These are phyloP conservation scores for Eueremaeus valkanovi DNA, from an alignment of 2,888 invertebrate species.

Conservation along the genomic window DNA sequence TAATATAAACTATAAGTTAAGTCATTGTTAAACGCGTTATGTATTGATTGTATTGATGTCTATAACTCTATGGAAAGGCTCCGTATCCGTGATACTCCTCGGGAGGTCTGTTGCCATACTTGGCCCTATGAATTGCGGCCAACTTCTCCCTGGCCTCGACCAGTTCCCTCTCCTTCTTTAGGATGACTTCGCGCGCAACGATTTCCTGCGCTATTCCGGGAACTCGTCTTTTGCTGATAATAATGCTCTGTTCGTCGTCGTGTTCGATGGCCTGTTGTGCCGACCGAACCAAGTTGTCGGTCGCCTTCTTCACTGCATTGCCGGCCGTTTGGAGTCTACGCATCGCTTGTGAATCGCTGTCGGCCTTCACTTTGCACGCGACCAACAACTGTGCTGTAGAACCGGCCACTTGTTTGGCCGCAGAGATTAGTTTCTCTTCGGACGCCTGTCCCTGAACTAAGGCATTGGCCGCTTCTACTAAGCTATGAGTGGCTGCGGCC, in stretches of 20 bases:
- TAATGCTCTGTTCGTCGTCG: conserved; percentile 84
- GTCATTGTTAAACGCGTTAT: not conserved
- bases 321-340: conserved; percentile 86
- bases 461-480: conserved; percentile 96
- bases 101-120: conserved; percentile 62
- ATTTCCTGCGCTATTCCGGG: conserved; percentile 96
- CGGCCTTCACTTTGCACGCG: conserved; percentile 98
- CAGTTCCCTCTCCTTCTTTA: conserved; percentile 88
- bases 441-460: conserved; percentile 85
- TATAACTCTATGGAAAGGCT: not conserved
- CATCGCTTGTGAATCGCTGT: conserved; percentile 89
- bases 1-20: not conserved
- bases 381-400: conserved; percentile 95
- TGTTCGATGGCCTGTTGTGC: conserved; percentile 87
- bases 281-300: conserved; percentile 92
- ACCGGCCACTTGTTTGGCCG: conserved; percentile 84
- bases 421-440: conserved; percentile 92
- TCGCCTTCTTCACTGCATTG: conserved; percentile 93
- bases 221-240: conserved; percentile 88
- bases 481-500: conserved; percentile 47
- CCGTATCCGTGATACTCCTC: conserved; percentile 48
- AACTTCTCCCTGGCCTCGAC: conserved; percentile 86
- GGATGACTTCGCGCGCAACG: conserved; percentile 68
- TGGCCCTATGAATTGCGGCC: conserved; percentile 85
- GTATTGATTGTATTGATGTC: not conserved